phyloP scores from a whole-genome alignment of 2,797 vertebrate species.

The Rhinatrema bivittatum region DNA sequence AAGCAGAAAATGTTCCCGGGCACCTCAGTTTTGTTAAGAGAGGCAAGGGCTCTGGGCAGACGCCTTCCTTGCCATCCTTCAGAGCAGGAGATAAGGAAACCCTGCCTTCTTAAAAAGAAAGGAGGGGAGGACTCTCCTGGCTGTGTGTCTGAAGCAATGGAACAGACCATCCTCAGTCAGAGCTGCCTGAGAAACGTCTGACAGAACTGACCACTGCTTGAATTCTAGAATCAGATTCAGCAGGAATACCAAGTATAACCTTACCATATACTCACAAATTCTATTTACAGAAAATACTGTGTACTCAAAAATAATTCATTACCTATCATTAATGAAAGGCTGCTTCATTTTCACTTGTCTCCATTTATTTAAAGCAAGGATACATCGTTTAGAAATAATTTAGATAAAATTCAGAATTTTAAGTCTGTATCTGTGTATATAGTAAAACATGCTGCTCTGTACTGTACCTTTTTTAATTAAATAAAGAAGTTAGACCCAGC shows the following conservation, averaged over 20 bases:
- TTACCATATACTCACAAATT: not conserved
- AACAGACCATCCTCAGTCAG: not conserved
- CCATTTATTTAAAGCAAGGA: not conserved
- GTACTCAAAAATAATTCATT: not conserved
- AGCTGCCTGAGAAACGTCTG: not conserved
- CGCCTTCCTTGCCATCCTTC: not conserved
- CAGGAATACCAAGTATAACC: not conserved
- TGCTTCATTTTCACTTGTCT: too few relatives aligned
- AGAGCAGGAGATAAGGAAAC: not conserved
- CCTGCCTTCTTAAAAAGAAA: not conserved
- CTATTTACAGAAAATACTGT: not conserved
- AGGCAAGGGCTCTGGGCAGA: not conserved
- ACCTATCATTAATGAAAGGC: too few relatives aligned
- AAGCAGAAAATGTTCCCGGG: not conserved
- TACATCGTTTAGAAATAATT: too few relatives aligned
- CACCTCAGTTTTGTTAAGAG: fast-evolving
- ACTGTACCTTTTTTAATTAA: too few relatives aligned
- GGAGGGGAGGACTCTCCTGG: not conserved
- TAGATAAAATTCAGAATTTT: too few relatives aligned
- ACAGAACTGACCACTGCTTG: fast-evolving
- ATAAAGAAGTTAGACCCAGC: not conserved
- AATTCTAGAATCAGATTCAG: fast-evolving
- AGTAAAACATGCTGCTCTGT: too few relatives aligned
- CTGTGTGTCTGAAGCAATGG: fast-evolving
- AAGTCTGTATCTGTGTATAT: too few relatives aligned